Base-by-base conservation (phyloP, 2,797 vertebrate species). In the Triplophysa bombifrons region DNA sequence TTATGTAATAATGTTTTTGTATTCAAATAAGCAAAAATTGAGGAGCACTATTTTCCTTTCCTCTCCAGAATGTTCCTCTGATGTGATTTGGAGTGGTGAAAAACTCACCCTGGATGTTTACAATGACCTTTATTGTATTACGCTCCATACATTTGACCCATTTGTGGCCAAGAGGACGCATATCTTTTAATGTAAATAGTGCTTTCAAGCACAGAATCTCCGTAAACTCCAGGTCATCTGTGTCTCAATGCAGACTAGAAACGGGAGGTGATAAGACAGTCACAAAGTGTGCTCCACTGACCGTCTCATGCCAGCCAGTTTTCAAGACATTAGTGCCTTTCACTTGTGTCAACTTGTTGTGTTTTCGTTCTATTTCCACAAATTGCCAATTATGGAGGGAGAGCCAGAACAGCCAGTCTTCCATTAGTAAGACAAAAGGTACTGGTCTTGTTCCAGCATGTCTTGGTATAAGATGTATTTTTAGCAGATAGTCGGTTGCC, bases 1-100 rank as follows among this genome's bases (percentile, higher is more conserved):
- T 41, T 41, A 48, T 48, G 11, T 14, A 3, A 67, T 56, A 27
- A 38, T 38, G 1, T 38, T 12, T 64, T 20, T 41, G 11, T 61
- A 60, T 41, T 16, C 1, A 44, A 34, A 44, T 56, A 16, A 20
- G 27, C 12, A 44, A 19, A 22, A 22, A 19, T 5, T 34, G 81
- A 85, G 82, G 81, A 17, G 75, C 41, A 12, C 86, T 75, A 87
- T 78, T 84, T 83, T 81, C 63, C 84, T 82, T 91, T 44, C 34
- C 9, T 80, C 89, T 92, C 80, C 88, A 92, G 91, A 68, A 50
- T 73, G 76, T 66, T 78, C 76, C 81, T 85, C 74, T 85, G 69
- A 13, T 41, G 78, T 78, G 41, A 30, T 44, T 53, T 58, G 58
- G 22, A 56, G 19, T 53, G 69, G 38, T 27, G 44, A 48, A 27